Evolutionary conservation across 2,888 invertebrate species (phyloP).

Genomic region (Gibbula magus): DNA sequence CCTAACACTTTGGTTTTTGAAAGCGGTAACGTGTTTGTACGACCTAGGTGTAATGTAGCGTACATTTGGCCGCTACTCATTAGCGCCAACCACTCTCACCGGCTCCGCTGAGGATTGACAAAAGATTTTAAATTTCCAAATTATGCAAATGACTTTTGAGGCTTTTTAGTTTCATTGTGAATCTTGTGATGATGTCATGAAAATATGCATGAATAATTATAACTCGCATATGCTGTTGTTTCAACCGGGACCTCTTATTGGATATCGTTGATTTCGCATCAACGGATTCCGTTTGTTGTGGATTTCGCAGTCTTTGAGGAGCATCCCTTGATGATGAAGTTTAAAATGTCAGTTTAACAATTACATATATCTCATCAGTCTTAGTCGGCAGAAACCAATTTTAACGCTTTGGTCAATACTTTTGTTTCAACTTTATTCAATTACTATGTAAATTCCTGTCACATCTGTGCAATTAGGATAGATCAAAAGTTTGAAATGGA

Average conservation of each 20-base stretch:
- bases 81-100: not conserved
- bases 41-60: slow-evolving; percentile 19
- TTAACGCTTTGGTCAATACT: not conserved
- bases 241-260: not conserved
- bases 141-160: slow-evolving; percentile 17
- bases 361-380: slow-evolving; percentile 18
- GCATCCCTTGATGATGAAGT: not conserved
- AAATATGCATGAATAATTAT: slow-evolving; percentile 25
- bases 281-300: not conserved
- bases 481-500: slow-evolving; percentile 13
- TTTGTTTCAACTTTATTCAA: slow-evolving; percentile 1
- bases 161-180: slow-evolving; percentile 5
- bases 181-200: slow-evolving; percentile 8
- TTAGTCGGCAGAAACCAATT: not conserved
- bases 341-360: slow-evolving; percentile 16
- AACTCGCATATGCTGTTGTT: slow-evolving; percentile 14
- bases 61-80: slow-evolving; percentile 13
- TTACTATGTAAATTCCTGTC: slow-evolving; percentile 10
- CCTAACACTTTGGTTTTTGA: slow-evolving; percentile 21
- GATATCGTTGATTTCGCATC: slow-evolving; percentile 7
- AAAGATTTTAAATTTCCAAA: slow-evolving; percentile 18
- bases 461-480: not conserved
- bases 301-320: not conserved
- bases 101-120: not conserved
- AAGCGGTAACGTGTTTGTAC: slow-evolving; percentile 11